Base-by-base conservation (phyloP, 2,888 invertebrate species). In the Catonia carolina region DNA sequence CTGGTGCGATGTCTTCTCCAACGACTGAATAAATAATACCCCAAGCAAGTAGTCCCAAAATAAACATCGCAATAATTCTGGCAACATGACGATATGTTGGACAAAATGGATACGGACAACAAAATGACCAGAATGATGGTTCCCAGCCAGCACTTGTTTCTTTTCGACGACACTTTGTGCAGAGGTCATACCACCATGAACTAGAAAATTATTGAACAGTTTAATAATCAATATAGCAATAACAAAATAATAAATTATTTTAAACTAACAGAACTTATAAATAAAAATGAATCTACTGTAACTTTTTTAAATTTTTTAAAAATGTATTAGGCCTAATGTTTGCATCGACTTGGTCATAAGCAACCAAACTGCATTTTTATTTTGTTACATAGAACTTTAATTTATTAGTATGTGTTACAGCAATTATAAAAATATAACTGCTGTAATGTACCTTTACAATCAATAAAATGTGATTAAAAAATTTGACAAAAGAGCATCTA, bases 91-190 rank as follows among this genome's bases (percentile, higher is more conserved):
- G 78, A 73, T 86, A 89, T 1, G 89, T 84, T 20, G 90, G 90
- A 68, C 91, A 92, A 69, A 90, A 80, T 17, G 90, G 90, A 67
- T 86, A 87, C 0, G 90, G 90, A 70, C 89, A 90, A 67, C 88
- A 71, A 71, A 81, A 84, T 67, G 84, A 82, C 89, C 89, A 91
- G 65, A 83, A 76, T 0, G 82, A 78, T 14, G 90, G 90, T 70
- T 89, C 86, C 90, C 90, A 91, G 15, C 89, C 84, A 22, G 87
- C 81, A 70, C 78, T 76, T n/a, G 69, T 69, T 54, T 89, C 87
- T 74, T 84, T 84, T 65, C 82, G 78, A 65, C 86, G 81, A 73
- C 89, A 90, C 75, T 86, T 84, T 54, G 84, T 74, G 70, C 90
- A 91, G 71, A 89, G 85, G 58, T 84, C 76, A 73, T 84, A 89